Base-by-base conservation (phyloP, 2,888 invertebrate genomes). In the Acanthococcus lagerstroemiae region DNA sequence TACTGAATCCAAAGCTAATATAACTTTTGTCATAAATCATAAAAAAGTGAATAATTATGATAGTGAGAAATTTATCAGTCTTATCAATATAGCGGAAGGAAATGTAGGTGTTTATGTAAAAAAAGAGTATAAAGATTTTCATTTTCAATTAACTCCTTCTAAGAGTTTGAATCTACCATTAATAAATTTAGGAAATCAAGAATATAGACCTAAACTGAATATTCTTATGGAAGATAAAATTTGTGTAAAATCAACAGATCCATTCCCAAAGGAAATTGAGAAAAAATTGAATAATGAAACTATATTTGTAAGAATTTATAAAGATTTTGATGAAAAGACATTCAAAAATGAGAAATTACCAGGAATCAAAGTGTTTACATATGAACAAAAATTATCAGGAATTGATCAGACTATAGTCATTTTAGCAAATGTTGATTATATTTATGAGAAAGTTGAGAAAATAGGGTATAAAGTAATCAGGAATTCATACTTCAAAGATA, bases 391-490 rank as follows among this genome's bases (percentile, higher is more conserved):
- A 48, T 48, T 19, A 19, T 1, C 48, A 22, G 55, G 25, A 55
- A 24, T 25, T 55, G 26, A 55, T 22, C 55, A 55, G 21, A 55
- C 55, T 25, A 26, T 55, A 25, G 15, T 25, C 15, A 24, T 55
- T 55, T 55, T 55, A 6, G 15, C 26, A 15, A 55, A 55, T 25
- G 26, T 55, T 55, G 26, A 55, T 55, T 55, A 22, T 21, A 55
- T 55, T 55, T 25, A 55, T 55, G 55, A 55, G 26, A 55, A 55
- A 17, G 24, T 55, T 22, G 55, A 55, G 4, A 55, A 55, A 55
- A 55, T 55, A 55, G 55, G 55, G 21, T 55, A 55, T 55, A 55
- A 55, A 22, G 24, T 25, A 55, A 55, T 55, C 24, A 55, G 24
- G 25, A 55, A 55, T 26, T 55, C 24, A 55, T 55, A 55, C 22